Evolutionary conservation across 2,888 invertebrate species (phyloP).

Genomic region (Plemyria rubiginata): DNA sequence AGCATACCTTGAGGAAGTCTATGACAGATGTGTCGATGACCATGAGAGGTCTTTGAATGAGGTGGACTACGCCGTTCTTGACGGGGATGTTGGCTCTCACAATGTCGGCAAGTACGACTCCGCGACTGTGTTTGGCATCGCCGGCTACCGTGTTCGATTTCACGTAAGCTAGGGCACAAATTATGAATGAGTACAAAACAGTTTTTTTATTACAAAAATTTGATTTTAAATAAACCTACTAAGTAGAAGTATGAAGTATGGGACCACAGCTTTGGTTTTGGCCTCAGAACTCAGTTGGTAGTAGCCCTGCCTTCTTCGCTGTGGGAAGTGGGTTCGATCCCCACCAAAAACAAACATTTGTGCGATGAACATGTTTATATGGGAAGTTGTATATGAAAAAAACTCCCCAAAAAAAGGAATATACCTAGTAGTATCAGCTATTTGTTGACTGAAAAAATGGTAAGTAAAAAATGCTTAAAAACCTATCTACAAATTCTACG

Average conservation of each 20-base stretch:
- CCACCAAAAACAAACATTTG: too few relatives aligned
- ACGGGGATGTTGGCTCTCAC: conserved; percentile 96
- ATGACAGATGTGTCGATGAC: conserved; percentile 95
- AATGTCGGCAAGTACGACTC: conserved; percentile 94
- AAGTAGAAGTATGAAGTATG: too few relatives aligned
- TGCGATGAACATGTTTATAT: too few relatives aligned
- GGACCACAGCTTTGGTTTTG: too few relatives aligned
- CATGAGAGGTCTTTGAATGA: conserved; percentile 96
- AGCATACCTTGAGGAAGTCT: conserved; percentile 91
- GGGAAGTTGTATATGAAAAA: too few relatives aligned
- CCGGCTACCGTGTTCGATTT: conserved; percentile 93
- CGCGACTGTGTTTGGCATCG: conserved; percentile 90
- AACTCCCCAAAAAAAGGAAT: too few relatives aligned
- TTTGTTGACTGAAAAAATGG: too few relatives aligned
- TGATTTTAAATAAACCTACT: not conserved
- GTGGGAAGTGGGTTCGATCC: too few relatives aligned
- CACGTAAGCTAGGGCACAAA: conserved; percentile 88
- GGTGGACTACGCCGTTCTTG: conserved; percentile 95
- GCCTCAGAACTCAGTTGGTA: too few relatives aligned
- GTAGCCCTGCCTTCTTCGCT: too few relatives aligned
- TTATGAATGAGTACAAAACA: not conserved
- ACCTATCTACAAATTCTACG: not conserved
- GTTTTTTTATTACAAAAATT: not conserved
- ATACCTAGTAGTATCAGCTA: too few relatives aligned
- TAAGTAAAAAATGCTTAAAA: too few relatives aligned